Base-by-base conservation (phyloP, 2,797 vertebrate species). In the Anniella stebbinsi region DNA sequence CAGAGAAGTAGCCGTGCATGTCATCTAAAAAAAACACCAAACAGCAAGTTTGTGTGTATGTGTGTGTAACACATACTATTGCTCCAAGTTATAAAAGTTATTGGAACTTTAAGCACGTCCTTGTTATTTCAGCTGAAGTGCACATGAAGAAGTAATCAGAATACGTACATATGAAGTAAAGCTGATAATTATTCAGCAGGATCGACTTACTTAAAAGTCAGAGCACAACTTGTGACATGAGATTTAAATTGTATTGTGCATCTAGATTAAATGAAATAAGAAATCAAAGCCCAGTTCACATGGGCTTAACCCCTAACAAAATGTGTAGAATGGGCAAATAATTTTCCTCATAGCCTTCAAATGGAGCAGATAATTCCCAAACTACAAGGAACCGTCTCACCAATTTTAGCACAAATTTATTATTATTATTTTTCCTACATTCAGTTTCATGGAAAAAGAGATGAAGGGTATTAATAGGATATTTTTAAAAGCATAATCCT, bases 181-280 rank as follows among this genome's bases (percentile, higher is more conserved):
- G 69, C 36, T 95, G 90, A 77, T 93, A 10, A 1, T 86, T 94
- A 89, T 87, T 93, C 94, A 93, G 80, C 88, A 93, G 91, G 93
- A 91, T 70, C 18, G 15, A 66, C 63, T 91, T 93, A 83, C 77
- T 92, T 91, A 92, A 89, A 95, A 95, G 91, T 89, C 91, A 95
- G 69, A 95, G 91, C 93, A 93, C 93, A 95, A 93, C 95, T 93
- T 94, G 89, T 95, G 95, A 93, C 89, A 91, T 30, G 12, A 88
- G 87, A 76, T 92, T 51, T 41, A 92, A 90, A 85, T 83, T 54
- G 88, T 73, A 1, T 88, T 87, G 60, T 80, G 75, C 18, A 70
- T 51, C 28, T 48, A 84, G 70, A 76, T 84, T 86, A 76, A 80
- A 75, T 51, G 51, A 84, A 88, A 66, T 88, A 72, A 63, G 33